Base-by-base conservation (phyloP, 2,113 vertebrate species). In the Coregonus clupeaformis region DNA sequence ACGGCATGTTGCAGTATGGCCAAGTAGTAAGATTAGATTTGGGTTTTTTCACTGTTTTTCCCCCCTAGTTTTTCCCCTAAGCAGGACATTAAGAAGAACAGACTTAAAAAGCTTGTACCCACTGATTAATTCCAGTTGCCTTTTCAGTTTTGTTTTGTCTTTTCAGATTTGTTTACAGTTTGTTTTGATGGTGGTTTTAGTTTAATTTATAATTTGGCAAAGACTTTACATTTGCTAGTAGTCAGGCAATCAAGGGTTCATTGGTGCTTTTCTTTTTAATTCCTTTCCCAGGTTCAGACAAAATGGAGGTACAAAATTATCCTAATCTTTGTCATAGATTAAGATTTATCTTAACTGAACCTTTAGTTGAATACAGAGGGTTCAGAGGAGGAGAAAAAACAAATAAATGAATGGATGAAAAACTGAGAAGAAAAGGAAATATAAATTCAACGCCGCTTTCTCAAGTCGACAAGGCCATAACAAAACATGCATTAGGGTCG, bases 21-120 rank as follows among this genome's bases (percentile, higher is more conserved):
- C 72, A 55, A 18, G n/a, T 27, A 25, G 20, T 45, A 9, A 45
- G 27, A 42, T 47, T 66, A 20, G 36, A 42, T 11, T 11, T 0
- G 1, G 27, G 0, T 1, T 42, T 3, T 42, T 3, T 42, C 36
- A 42, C 9, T 0, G 45, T 6, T 9, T 1, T 6, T 42, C 13
- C 22, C 5, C 24, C 12, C 7, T 6, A 0, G 5, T n/a, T n/a
- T 22, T 22, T 6, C 22, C 11, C 14, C n/a, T 5, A 29, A 14
- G 16, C 18, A 42, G 70, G 72, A 13, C n/a, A 20, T 74, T 55
- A 4, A 66, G 72, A 74, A 27, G 72, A 42, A 11, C 36, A 42
- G 2, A 42, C 36, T 42, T 11, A 7, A 42, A 42, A 42, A 42
- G 36, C 36, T 12, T 42, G 36, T 42, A 42, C 36, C 36, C 36